Evolutionary conservation across 2,888 invertebrate genomes (phyloP), one percentile per base, ranked within the genome.

Genomic region (Rhogogaster chlorosoma): DNA sequence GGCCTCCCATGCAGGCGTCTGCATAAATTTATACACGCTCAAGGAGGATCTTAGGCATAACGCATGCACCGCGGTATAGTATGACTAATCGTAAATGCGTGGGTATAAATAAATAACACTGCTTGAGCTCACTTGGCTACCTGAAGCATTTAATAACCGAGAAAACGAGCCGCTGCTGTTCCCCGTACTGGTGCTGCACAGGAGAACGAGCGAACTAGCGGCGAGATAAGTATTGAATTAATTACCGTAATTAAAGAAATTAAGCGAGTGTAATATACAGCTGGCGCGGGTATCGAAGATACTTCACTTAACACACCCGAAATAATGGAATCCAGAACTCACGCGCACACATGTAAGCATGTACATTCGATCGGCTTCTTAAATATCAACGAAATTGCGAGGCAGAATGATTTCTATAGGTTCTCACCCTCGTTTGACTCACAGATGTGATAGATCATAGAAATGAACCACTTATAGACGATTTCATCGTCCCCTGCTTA

Each of bases 51-150:
- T 77, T 77, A 77, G 77, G 77, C n/a, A 38, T 53, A 77, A 49
- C 49, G 77, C 49, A 77, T 53, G 53, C 77, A 53, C 53, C 77
- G 53, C 77, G 32, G 18, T 77, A 77, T 77, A 80, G 80, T 80
- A 80, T 80, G 80, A 80, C 80, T 80, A 80, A 80, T 80, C 80
- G 80, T 80, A 80, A 80, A 80, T 80, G 57, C 80, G 61, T 80
- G 80, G 80, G 80, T 80, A 80, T 80, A 80, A 80, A 80, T 80
- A 80, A 80, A 80, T 61, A 80, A 80, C 80, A 49, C 80, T 61
- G 80, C 80, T 80, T 80, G 57, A 80, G 80, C 80, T 80, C 80
- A 38, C 80, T 61, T 22, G 80, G 38, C 80, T 80, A 80, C 80
- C 80, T 80, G 80, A 57, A 80, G 36, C 80, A 80, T 80, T 80